Percentiles rank a stretch among this genome's conserved stretches.
Conservation (phyloP, 2,113 vertebrate genomes). For the Stomatorhinus ivindoensis region DNA sequence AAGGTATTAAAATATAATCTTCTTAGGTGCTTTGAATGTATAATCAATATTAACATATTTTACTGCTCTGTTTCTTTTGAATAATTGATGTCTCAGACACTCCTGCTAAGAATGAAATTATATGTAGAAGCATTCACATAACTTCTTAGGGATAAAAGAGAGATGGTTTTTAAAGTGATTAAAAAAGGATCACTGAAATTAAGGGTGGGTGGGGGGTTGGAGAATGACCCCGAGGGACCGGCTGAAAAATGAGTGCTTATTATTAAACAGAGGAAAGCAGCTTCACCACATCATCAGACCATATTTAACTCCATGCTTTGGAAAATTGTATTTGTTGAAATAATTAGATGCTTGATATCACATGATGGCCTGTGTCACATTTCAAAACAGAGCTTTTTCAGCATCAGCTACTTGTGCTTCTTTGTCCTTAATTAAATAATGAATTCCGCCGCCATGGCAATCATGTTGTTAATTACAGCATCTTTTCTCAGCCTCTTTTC, state of each 20-base stretch:
- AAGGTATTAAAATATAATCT: conserved; percentile 34
- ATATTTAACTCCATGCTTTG: conserved; percentile 23
- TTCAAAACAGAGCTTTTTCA: conserved; percentile 7
- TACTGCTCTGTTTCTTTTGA: conserved; percentile 34
- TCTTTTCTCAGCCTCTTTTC: background rate
- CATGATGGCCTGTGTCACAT: background rate
- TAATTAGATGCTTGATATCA: conserved; percentile 14
- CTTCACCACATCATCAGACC: conserved; percentile 15
- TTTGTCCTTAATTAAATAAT: conserved; percentile 23
- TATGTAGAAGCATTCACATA: conserved; percentile 36
- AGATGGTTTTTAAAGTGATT: conserved; percentile 29
- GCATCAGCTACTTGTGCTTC: conserved; percentile 6
- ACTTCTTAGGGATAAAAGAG: conserved; percentile 38
- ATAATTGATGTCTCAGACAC: conserved; percentile 41
- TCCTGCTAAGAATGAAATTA: conserved; percentile 37
- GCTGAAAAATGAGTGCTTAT: conserved; percentile 28
- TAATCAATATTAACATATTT: conserved; percentile 45
- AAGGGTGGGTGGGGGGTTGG: conserved; percentile 18
- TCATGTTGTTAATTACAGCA: background rate
- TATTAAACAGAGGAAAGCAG: conserved; percentile 22
- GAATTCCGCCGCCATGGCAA: background rate
- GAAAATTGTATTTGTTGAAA: conserved; percentile 20
- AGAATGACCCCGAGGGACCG: conserved; percentile 23
- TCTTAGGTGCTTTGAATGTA: conserved; percentile 33
- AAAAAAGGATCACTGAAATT: conserved; percentile 37